These are phyloP conservation scores for Ganaspis sp. DNA, from an alignment of 1,140 invertebrate genomes.

Conservation along the genomic window DNA sequence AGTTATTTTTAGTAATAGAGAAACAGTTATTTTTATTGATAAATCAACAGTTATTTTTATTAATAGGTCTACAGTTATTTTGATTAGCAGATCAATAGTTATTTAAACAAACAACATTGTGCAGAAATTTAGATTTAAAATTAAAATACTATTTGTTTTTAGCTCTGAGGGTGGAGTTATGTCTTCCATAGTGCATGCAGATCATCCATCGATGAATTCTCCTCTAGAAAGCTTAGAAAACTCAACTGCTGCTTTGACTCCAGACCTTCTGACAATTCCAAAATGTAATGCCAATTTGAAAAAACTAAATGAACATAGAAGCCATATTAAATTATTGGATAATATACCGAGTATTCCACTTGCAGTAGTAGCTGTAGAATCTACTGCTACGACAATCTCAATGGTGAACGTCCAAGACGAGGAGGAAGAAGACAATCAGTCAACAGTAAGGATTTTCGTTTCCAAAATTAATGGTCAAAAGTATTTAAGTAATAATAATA, in stretches of 20 bases:
- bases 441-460: slow-evolving; percentile 42
- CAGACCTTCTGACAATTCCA: slow-evolving; percentile 60
- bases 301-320: slow-evolving; percentile 68
- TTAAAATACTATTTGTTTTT: not conserved
- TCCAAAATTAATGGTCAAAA: not conserved
- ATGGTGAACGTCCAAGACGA: slow-evolving; percentile 58
- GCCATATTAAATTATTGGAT: slow-evolving; percentile 71
- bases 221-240: slow-evolving; percentile 31
- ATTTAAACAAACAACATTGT: no score
- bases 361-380: slow-evolving; percentile 59
- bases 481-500: not conserved
- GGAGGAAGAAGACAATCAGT: slow-evolving; percentile 61
- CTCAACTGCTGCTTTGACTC: slow-evolving; percentile 42
- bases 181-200: slow-evolving; percentile 34
- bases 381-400: slow-evolving; percentile 53
- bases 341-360: slow-evolving; percentile 70
- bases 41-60: no score
- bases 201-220: slow-evolving; percentile 47
- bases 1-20: no score
- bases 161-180: not conserved
- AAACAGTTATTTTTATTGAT: no score
- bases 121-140: not conserved
- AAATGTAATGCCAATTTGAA: slow-evolving; percentile 71
- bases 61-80: no score
- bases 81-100: no score